Percentiles rank a stretch among this genome's conserved stretches.
Conservation (phyloP, 2,888 invertebrate species). For the Apodemia mormo region DNA sequence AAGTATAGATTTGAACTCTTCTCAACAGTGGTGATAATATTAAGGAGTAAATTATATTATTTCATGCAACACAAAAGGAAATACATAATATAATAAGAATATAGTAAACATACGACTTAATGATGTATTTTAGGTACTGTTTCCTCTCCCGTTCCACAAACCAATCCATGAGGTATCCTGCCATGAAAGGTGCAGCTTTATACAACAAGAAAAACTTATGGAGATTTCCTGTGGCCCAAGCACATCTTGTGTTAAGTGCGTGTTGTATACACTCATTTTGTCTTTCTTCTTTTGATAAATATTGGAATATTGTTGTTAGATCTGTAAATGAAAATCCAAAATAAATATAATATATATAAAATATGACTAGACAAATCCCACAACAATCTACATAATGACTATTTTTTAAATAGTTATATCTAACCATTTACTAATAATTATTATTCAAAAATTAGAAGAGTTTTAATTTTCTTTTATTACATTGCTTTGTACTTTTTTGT, state of each 20-base stretch:
- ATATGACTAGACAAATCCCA: too few relatives aligned
- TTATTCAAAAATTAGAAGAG: too few relatives aligned
- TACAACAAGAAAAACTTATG: slow-evolving; percentile 96
- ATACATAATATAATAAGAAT: neutral
- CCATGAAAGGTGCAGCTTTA: slow-evolving; percentile 95
- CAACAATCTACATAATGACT: too few relatives aligned
- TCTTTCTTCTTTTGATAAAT: slow-evolving; percentile 89
- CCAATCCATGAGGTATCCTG: slow-evolving; percentile 98
- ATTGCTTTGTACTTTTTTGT: too few relatives aligned
- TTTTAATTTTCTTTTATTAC: too few relatives aligned
- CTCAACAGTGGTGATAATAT: neutral
- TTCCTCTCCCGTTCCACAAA: slow-evolving; percentile 97
- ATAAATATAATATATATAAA: too few relatives aligned
- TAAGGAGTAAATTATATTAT: neutral
- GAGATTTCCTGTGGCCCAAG: slow-evolving; percentile 96
- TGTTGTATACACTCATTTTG: slow-evolving; percentile 91
- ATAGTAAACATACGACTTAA: slow-evolving; percentile 95
- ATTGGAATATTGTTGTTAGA: slow-evolving; percentile 94
- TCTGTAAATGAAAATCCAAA: slow-evolving; percentile 82
- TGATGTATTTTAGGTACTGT: slow-evolving; percentile 93
- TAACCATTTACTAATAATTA: too few relatives aligned
- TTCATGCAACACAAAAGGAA: slow-evolving; percentile 7
- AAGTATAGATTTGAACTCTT: neutral
- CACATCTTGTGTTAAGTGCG: slow-evolving; percentile 93
- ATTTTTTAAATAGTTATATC: too few relatives aligned